Base-by-base conservation (phyloP, 2,113 vertebrate genomes). In the Casuarius casuarius region DNA sequence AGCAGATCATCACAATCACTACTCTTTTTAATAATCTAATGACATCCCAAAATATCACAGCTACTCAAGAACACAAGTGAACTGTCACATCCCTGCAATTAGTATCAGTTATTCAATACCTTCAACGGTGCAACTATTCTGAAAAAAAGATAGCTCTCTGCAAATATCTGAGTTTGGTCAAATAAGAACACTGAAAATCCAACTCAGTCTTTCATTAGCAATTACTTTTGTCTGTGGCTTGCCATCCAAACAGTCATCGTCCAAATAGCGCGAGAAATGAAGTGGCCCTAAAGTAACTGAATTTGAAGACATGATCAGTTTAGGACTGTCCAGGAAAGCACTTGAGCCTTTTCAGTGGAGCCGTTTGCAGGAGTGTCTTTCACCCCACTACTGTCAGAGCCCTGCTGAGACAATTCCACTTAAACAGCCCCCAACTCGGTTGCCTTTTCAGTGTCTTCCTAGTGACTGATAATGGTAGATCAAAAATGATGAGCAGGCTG, bases 301-400 rank as follows among this genome's bases (percentile, higher is more conserved):
- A 42, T 56, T 26, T 23, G 14, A 72, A 77, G 76, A 66, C 46
- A 17, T 1, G 3, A 29, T 21, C 22, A 5, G 14, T 31, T 52
- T 8, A 40, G 52, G 52, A 25, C 40, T 22, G 48, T 4, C 49
- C 0, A 1, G 15, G 26, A 33, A 62, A 51, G 52, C 3, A 0
- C 11, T 3, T 29, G 44, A 75, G 74, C 42, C 77, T 59, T 40
- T 17, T 21, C 61, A 38, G 5, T 0, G 7, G 42, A 21, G 40
- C 46, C 19, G 18, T 18, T 7, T 48, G 46, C 10, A 51, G 67
- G 31, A 90, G 44, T 15, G 18, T 6, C 48, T 21, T 20, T 28
- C 49, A 28, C 33, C 15, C 21, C 59, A 31, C 40, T 2, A 4
- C 46, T 16, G 40, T 7, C 35, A 21, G 54, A 67, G 28, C 46